These are phyloP conservation scores for Gastrophryne carolinensis DNA, from an alignment of 2,797 vertebrate species.

Conservation along the genomic window DNA sequence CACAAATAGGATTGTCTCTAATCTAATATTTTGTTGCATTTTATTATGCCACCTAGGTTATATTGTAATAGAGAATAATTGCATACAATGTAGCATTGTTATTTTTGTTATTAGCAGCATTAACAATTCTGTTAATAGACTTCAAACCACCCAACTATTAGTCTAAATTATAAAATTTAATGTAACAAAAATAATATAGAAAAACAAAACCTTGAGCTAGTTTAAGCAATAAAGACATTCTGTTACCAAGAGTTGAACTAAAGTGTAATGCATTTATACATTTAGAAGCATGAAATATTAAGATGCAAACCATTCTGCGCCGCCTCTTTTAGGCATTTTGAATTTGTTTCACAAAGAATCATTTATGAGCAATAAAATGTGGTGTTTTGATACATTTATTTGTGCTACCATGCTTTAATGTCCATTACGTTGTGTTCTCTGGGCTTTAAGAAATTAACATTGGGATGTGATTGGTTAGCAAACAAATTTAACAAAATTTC, in stretches of 20 bases:
- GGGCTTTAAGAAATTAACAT: constrained; percentile 23
- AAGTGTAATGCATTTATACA: constrained; percentile 38
- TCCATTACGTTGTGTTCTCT: constrained; percentile 29
- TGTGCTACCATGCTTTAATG: constrained; percentile 40
- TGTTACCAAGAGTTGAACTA: constrained; percentile 29
- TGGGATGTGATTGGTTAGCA: constrained; percentile 13
- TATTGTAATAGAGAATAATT: neutral
- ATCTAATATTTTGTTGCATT: too few species aligned
- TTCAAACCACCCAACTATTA: constrained; percentile 8
- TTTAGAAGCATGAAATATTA: constrained; percentile 49
- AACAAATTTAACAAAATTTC: neutral
- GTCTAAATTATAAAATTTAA: constrained; percentile 3
- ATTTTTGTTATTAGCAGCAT: constrained; percentile 10
- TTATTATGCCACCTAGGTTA: too few species aligned
- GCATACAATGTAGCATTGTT: neutral
- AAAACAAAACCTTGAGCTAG: constrained; percentile 9
- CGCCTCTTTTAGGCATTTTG: constrained; percentile 36
- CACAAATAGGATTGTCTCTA: too few species aligned
- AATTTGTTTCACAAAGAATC: constrained; percentile 42
- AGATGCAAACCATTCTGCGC: constrained; percentile 39
- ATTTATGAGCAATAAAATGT: constrained; percentile 50
- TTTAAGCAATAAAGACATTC: constrained; percentile 33
- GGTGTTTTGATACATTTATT: constrained; percentile 50
- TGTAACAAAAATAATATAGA: neutral
- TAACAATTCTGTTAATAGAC: constrained; percentile 26